Conservation (phyloP, 2,888 invertebrate species). For the Metacarcinus magister region DNA sequence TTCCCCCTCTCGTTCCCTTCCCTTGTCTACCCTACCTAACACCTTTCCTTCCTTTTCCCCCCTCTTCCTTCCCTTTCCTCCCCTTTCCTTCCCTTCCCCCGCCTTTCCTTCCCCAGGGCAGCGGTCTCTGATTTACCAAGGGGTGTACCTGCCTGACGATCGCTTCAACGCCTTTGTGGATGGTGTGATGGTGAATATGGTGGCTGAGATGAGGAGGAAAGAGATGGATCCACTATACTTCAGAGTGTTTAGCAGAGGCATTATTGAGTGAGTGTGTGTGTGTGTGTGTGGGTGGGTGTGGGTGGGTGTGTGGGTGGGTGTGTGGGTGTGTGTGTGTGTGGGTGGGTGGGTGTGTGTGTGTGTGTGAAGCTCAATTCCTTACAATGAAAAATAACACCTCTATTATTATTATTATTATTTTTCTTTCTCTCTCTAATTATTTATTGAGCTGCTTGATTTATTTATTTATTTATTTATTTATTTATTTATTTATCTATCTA, state of each 20-base stretch:
- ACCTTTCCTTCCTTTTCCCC: neutral
- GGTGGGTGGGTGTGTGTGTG: constrained; percentile 32
- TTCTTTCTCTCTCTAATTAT: neutral
- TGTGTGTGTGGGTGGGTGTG: neutral
- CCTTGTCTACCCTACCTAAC: too few species aligned
- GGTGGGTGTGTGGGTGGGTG: neutral
- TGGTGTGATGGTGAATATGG: constrained; percentile 82
- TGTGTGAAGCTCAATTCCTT: neutral
- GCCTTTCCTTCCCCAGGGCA: constrained; percentile 47
- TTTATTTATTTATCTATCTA: too few species aligned
- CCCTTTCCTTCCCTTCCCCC: neutral
- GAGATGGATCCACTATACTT: constrained; percentile 82
- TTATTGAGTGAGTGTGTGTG: constrained; percentile 78
- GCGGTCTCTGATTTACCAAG: constrained; percentile 81
- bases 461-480: too few species aligned
- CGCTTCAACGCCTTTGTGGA: constrained; percentile 83
- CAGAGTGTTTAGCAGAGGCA: constrained; percentile 78
- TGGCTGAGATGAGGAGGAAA: constrained; percentile 80
- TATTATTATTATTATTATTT: neutral
- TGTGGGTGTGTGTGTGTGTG: constrained; percentile 53
- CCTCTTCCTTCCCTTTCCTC: neutral
- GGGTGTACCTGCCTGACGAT: constrained; percentile 80
- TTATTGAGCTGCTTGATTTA: too few species aligned
- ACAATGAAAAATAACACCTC: too few species aligned
- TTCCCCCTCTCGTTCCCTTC: neutral